Conservation (phyloP, 2,888 invertebrate species). For the Agriopis aurantiaria region DNA sequence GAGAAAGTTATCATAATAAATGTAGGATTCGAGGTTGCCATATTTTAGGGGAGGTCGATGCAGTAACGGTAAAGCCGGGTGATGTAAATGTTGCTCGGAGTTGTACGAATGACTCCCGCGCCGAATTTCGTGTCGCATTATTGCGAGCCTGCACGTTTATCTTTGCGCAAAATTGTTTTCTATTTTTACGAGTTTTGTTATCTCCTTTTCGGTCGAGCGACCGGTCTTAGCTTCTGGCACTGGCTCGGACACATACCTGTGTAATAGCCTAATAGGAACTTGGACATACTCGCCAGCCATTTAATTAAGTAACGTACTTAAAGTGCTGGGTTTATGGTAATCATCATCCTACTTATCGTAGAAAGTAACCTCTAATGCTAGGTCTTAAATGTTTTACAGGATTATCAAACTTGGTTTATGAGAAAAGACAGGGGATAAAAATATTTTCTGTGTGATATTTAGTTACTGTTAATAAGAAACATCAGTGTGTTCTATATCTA, state of each 20-base stretch:
- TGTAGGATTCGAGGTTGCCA: slow-evolving; percentile 78
- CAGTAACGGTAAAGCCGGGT: slow-evolving; percentile 69
- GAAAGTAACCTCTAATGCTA: slow-evolving; percentile 19
- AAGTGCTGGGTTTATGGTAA: slow-evolving; percentile 20
- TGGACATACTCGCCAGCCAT: slow-evolving; percentile 1
- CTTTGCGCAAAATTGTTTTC: slow-evolving; percentile 51
- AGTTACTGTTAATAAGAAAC: too few relatives aligned
- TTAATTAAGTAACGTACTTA: slow-evolving; percentile 29
- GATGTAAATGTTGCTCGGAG: slow-evolving; percentile 48
- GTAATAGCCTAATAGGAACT: slow-evolving; percentile 4
- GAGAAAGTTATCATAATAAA: slow-evolving; percentile 74
- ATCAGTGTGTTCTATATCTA: too few relatives aligned
- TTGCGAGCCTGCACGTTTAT: slow-evolving; percentile 50
- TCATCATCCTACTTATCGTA: slow-evolving; percentile 22
- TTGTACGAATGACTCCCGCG: slow-evolving; percentile 33
- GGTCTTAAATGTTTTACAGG: slow-evolving; percentile 3
- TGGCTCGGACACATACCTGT: slow-evolving; percentile 7
- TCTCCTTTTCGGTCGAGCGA: slow-evolving; percentile 28
- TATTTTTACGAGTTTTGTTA: slow-evolving; percentile 53
- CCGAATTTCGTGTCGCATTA: slow-evolving; percentile 43
- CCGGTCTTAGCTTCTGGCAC: slow-evolving; percentile 34
- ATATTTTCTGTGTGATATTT: too few relatives aligned
- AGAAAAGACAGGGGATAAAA: too few relatives aligned
- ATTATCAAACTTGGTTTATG: not conserved
- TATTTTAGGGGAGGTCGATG: slow-evolving; percentile 74